Evolutionary conservation across 2,113 vertebrate species (phyloP).

Genomic region (Hymenochirus boettgeri): DNA sequence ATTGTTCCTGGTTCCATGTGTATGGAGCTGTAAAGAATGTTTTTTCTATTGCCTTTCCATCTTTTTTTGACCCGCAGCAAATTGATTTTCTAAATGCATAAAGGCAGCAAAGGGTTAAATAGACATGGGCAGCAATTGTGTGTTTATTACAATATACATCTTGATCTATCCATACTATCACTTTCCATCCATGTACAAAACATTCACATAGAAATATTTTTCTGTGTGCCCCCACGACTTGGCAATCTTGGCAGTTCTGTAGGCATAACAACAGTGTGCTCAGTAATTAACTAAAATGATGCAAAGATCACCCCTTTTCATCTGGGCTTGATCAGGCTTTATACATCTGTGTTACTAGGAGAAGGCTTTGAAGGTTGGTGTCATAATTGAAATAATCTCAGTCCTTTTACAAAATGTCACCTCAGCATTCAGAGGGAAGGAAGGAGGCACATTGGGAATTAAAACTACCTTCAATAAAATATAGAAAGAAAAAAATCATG

Average conservation of each 20-base stretch:
- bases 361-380: not conserved
- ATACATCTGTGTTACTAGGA: not conserved
- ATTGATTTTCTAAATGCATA: too few relatives aligned
- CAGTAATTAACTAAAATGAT: too few relatives aligned
- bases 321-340: not conserved
- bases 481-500: not conserved
- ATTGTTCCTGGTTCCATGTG: too few relatives aligned
- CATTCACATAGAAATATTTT: slow-evolving; percentile 30
- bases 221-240: slow-evolving; percentile 5
- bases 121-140: not conserved
- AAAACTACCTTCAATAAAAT: not conserved
- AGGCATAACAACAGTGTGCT: not conserved
- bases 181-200: slow-evolving; percentile 25
- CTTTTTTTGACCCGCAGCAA: too few relatives aligned
- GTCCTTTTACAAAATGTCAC: not conserved
- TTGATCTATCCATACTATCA: slow-evolving; percentile 7
- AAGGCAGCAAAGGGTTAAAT: slow-evolving; percentile 1
- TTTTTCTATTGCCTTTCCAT: too few relatives aligned
- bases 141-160: slow-evolving; percentile 31
- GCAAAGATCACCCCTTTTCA: too few relatives aligned
- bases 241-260: not conserved
- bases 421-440: not conserved
- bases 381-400: not conserved
- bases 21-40: too few relatives aligned
- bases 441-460: not conserved